Base-by-base conservation (phyloP, 2,888 invertebrate genomes). In the Macrosoma leucophasiata region DNA sequence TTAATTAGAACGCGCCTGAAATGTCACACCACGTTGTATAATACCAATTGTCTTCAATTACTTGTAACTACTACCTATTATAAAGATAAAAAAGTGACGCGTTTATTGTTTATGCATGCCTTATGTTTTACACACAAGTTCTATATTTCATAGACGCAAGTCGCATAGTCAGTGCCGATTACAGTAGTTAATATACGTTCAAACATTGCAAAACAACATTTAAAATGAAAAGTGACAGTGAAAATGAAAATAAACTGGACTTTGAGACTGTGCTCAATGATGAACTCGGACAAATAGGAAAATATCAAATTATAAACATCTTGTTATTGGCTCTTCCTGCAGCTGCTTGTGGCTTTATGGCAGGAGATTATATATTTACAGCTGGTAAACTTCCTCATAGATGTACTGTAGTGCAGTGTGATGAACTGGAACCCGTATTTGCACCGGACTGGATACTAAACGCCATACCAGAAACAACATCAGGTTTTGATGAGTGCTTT, bases 361-460 rank as follows among this genome's bases (percentile, higher is more conserved):
- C 77, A 18, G 72, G 67, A 17, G 79, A 79, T 36, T 79, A 78
- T 32, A 62, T 79, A 52, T 79, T 79, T 41, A 75, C 79, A 19
- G 72, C 70, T 8, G 74, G 70, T n/a, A 67, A 48, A 41, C 56
- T 79, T 20, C 75, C 77, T 5, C 59, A 69, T 42, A 58, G 79
- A 25, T 79, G 79, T 52, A 48, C 51, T 6, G 53, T 79, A 39
- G 62, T 77, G 9, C 58, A 68, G 40, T 79, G 79, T 46, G 79
- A 79, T 28, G 60, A 52, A 28, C 42, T 50, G 4, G 36, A 48
- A 26, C 67, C 72, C 21, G 64, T 66, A 43, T 77, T 58, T 43
- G 50, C 58, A 26, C 75, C 78, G 13, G 47, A 51, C 7, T 81
- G 81, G 81, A 59, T 79, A 43, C 39, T 53, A 19, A 59, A 66